Evolutionary conservation across 2,113 vertebrate species (phyloP).

Genomic region (Onychostoma macrolepis): DNA sequence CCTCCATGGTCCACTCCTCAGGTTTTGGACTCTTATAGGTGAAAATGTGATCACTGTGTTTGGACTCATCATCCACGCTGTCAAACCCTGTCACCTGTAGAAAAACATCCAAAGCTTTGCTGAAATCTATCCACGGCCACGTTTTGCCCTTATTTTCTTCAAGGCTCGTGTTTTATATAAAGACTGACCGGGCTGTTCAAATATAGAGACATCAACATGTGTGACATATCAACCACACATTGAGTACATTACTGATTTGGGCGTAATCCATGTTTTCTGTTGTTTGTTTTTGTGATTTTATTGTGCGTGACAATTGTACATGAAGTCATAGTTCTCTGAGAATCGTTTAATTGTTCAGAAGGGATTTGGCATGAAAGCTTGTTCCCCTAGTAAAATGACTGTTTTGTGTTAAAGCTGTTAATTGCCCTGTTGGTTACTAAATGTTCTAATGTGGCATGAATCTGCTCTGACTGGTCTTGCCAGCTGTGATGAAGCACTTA

Average conservation of each 20-base stretch:
- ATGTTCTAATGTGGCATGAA: background rate
- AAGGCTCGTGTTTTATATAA: background rate
- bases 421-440: background rate
- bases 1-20: conserved; percentile 86
- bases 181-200: background rate
- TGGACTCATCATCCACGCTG: conserved; percentile 98
- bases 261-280: background rate
- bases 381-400: background rate
- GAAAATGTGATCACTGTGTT: conserved; percentile 97
- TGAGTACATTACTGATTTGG: background rate
- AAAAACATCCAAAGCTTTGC: background rate
- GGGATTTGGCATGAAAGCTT: background rate
- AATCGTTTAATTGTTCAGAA: background rate
- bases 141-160: background rate
- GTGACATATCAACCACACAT: background rate
- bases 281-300: background rate
- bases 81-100: conserved; percentile 94
- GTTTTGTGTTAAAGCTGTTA: background rate
- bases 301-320: background rate
- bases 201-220: background rate
- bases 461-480: conserved; percentile 14
- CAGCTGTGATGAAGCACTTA: conserved; percentile 72
- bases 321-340: background rate
- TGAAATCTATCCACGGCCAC: background rate
- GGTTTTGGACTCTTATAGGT: conserved; percentile 93